Base-by-base conservation (phyloP, 2,888 invertebrate genomes). In the Lapara coniferarum region DNA sequence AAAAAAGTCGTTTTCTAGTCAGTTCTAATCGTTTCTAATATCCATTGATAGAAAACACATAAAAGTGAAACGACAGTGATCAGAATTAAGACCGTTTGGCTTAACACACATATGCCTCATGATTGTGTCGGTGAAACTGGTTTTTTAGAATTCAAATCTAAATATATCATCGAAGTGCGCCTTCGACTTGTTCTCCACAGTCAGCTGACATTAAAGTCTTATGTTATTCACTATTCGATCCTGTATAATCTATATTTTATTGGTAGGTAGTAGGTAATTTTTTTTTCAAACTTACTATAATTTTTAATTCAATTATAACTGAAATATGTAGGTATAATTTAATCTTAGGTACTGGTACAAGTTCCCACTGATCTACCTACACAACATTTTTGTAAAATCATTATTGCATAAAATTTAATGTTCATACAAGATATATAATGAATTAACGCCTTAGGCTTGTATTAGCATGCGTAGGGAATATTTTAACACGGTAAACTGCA, bases 111-210 rank as follows among this genome's bases (percentile, higher is more conserved):
- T 59, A 53, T 53, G 53, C 16, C 16, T 14, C 44, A 44, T 59
- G n/a, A 8, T 56, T n/a, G n/a, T 56, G 19, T 25, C 12, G 10
- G 19, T 56, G 0, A 19, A 56, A 56, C 59, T 5, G 37, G n/a
- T 58, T 58, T n/a, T 37, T 30, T 57, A 58, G 58, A 58, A 58
- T 16, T 59, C 44, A 46, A 46, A 59, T 46, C 16, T 10, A 44
- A 46, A 59, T 59, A 59, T 16, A 59, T 59, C 44, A 59, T 46
- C 44, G n/a, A 58, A 16, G 53, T 53, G 16, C 16, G 44, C 10
- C 59, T 46, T 44, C 44, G 44, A n/a, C 59, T 46, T 44, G 46
- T 46, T 59, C 44, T 59, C 59, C 59, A 59, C 58, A n/a, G n/a
- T 14, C n/a, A n/a, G 58, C 30, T 58, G 44, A 58, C 16, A 16